These are phyloP conservation scores for Erpetoichthys calabaricus DNA, from an alignment of 2,797 vertebrate species.

Conservation along the genomic window DNA sequence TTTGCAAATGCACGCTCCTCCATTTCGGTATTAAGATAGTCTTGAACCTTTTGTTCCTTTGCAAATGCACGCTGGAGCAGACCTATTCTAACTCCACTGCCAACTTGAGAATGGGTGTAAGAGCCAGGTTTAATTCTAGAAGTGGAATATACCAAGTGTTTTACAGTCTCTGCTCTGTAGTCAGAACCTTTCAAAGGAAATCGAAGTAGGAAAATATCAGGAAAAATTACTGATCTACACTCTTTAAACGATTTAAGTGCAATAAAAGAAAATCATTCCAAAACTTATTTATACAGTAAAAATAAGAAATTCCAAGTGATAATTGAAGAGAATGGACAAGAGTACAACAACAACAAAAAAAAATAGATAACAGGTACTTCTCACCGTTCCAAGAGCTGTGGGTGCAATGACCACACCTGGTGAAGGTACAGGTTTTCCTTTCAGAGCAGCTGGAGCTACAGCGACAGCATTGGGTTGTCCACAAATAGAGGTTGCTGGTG, in stretches of 20 bases:
- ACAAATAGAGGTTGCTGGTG: slow-evolving; percentile 52
- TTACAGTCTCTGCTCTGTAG: too few relatives aligned
- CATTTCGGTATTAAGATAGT: too few relatives aligned
- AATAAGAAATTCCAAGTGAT: slow-evolving; percentile 12
- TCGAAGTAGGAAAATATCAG: too few relatives aligned
- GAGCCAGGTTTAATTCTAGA: too few relatives aligned
- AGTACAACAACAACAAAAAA: background rate
- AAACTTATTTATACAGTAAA: too few relatives aligned
- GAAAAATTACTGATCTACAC: too few relatives aligned
- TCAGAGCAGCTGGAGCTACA: slow-evolving; percentile 67
- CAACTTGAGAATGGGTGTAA: background rate
- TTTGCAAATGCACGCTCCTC: too few relatives aligned
- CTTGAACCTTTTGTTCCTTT: too few relatives aligned
- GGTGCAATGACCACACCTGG: slow-evolving; percentile 67
- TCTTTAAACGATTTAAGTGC: too few relatives aligned
- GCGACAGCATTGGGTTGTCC: slow-evolving; percentile 69
- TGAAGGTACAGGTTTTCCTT: slow-evolving; percentile 63
- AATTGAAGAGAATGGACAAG: slow-evolving; percentile 3
- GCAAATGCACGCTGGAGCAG: background rate
- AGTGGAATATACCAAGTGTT: too few relatives aligned
- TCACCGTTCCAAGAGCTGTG: slow-evolving; percentile 64
- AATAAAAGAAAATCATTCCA: too few relatives aligned
- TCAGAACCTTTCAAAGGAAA: too few relatives aligned
- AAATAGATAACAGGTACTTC: slow-evolving; percentile 21
- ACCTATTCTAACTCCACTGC: slow-evolving; percentile 1